Percentiles rank a stretch among this genome's conserved stretches.
Conservation (phyloP, 1,140 invertebrate species). For the Oryctes rhinoceros region DNA sequence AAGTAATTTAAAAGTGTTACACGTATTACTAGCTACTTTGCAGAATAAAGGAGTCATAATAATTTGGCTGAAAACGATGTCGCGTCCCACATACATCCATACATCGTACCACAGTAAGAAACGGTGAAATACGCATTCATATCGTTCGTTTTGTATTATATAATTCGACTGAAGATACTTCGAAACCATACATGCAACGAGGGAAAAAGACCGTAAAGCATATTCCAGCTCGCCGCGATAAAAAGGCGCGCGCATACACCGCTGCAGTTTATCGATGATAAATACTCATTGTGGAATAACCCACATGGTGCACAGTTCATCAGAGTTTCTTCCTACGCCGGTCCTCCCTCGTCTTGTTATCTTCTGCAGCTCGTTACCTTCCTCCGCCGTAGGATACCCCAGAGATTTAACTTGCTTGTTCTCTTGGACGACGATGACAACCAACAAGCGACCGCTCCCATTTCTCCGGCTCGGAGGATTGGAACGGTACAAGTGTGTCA, state of each 20-base stretch:
- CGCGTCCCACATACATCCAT: background rate
- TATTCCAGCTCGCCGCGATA: background rate
- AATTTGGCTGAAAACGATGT: background rate
- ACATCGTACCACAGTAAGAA: background rate
- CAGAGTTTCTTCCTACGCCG: conserved; percentile 35
- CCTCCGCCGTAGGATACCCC: conserved; percentile 24
- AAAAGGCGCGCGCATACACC: background rate
- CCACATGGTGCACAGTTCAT: conserved; percentile 34
- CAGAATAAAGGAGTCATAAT: background rate
- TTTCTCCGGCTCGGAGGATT: conserved; percentile 31
- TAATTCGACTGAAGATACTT: background rate
- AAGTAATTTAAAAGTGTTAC: too few species aligned
- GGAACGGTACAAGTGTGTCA: conserved; percentile 25
- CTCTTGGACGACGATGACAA: conserved; percentile 40
- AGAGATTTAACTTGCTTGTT: conserved; percentile 39
- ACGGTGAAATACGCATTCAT: background rate
- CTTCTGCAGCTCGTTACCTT: conserved; percentile 42
- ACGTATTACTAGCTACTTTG: too few species aligned
- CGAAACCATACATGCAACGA: background rate
- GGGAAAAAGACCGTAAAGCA: background rate
- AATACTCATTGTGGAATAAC: conserved; percentile 40
- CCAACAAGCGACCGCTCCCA: conserved; percentile 38
- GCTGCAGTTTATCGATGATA: conserved; percentile 35
- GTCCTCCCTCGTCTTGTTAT: conserved; percentile 41
- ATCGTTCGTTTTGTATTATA: background rate